These are phyloP conservation scores for Pygoscelis antarcticus DNA, from an alignment of 2,113 vertebrate genomes.

Conservation along the genomic window DNA sequence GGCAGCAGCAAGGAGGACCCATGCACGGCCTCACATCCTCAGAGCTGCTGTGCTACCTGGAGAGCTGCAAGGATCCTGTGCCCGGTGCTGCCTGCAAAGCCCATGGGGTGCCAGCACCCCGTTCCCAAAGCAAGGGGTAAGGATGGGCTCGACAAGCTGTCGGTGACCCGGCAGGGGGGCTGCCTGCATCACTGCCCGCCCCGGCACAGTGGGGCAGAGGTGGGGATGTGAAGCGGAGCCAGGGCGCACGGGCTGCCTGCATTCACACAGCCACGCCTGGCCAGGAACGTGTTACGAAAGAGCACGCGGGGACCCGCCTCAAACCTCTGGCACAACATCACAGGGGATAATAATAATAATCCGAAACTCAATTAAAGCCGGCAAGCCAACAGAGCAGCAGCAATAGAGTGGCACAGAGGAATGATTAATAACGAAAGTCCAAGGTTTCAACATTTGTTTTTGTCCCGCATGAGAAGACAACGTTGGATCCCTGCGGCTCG, in stretches of 20 bases:
- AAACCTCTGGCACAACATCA: constrained; percentile 49
- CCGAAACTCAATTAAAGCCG: constrained; percentile 18
- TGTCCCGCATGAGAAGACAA: background rate
- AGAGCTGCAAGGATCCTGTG: background rate
- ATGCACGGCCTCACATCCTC: rapidly evolving
- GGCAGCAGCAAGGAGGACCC: background rate
- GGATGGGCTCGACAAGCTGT: background rate
- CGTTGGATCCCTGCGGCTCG: background rate
- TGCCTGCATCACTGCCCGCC: rapidly evolving
- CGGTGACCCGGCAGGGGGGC: background rate
- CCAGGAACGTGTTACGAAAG: background rate
- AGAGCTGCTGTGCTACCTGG: background rate
- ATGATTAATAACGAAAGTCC: background rate
- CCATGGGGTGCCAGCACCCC: background rate
- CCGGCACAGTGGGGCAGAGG: background rate
- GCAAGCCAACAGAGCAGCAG: background rate
- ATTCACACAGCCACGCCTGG: constrained; percentile 12
- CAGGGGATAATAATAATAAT: background rate
- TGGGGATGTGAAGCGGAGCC: rapidly evolving
- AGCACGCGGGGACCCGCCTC: background rate
- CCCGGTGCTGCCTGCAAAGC: background rate
- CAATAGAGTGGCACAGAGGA: background rate
- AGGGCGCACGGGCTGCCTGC: background rate
- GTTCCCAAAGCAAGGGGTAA: background rate
- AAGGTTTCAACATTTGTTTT: constrained; percentile 35